phyloP scores from a whole-genome alignment of 2,113 vertebrate species.

The Tupaia tana region DNA sequence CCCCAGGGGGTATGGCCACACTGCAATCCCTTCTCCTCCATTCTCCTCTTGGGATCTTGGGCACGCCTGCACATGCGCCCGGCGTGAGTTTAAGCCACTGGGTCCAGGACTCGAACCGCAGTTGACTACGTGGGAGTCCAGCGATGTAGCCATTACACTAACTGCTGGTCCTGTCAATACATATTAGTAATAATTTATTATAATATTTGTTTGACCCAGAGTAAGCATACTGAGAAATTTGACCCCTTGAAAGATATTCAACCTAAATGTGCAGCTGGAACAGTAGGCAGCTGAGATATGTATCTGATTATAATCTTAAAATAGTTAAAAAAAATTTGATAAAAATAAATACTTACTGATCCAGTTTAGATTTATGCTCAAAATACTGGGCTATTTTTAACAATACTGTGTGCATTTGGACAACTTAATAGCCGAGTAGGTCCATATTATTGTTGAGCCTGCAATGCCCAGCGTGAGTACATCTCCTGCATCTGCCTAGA shows the following conservation, averaged over 20 bases:
- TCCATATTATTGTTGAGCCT: background rate
- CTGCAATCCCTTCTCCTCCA: too few species aligned
- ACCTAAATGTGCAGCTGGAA: background rate
- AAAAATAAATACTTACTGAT: background rate
- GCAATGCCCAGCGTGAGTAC: too few species aligned
- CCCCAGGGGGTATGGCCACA: too few species aligned
- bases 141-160: too few species aligned
- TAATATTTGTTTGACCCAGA: background rate
- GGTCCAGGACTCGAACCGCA: too few species aligned
- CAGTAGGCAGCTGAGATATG: background rate
- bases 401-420: background rate
- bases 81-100: too few species aligned
- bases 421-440: background rate
- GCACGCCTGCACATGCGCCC: too few species aligned
- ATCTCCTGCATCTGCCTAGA: background rate
- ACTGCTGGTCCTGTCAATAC: background rate
- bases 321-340: background rate
- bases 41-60: too few species aligned
- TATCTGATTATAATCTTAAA: background rate
- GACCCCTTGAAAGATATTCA: background rate
- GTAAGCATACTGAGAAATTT: background rate
- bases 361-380: background rate
- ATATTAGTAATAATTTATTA: background rate
- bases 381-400: background rate
- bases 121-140: too few species aligned